Evolutionary conservation across 2,888 invertebrate genomes (phyloP).

Genomic region (Sphinx pinastri): DNA sequence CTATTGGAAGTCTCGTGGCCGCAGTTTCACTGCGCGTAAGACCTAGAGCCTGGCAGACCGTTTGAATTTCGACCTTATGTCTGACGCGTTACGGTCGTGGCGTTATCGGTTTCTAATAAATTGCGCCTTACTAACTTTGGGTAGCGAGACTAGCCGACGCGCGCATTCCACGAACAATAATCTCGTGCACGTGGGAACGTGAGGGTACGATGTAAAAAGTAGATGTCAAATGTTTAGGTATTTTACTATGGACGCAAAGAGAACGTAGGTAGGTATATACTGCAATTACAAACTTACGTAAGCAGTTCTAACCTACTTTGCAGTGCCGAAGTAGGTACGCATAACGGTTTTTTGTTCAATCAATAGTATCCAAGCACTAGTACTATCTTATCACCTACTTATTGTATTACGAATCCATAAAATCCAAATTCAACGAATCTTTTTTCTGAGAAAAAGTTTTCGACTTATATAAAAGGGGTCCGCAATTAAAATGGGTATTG

Average conservation of each 20-base stretch:
- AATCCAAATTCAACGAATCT: constrained; percentile 2
- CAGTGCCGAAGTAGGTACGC: constrained; percentile 39
- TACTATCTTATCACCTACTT: constrained; percentile 13
- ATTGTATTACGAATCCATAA: constrained; percentile 11
- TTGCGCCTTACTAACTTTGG: constrained; percentile 53
- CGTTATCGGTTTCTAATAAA: constrained; percentile 41
- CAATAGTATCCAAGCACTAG: constrained; percentile 23
- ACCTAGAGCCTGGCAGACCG: constrained; percentile 31
- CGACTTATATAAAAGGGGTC: background rate
- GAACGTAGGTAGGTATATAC: constrained; percentile 77
- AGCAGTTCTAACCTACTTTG: constrained; percentile 75
- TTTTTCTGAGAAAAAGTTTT: constrained; percentile 10
- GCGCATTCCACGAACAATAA: constrained; percentile 81
- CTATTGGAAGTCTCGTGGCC: constrained; percentile 74
- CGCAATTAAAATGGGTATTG: background rate
- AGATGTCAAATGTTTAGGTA: constrained; percentile 83
- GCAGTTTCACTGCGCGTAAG: constrained; percentile 46
- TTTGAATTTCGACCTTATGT: constrained; percentile 56
- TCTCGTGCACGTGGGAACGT: constrained; percentile 72
- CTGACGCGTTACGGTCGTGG: constrained; percentile 36
- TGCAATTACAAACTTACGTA: constrained; percentile 78
- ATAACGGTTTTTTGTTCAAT: constrained; percentile 36
- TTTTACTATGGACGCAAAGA: constrained; percentile 76
- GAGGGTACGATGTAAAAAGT: constrained; percentile 76
- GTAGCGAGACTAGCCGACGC: constrained; percentile 81